These are phyloP conservation scores for Microchrysa polita DNA, from an alignment of 2,888 invertebrate species.

Conservation along the genomic window DNA sequence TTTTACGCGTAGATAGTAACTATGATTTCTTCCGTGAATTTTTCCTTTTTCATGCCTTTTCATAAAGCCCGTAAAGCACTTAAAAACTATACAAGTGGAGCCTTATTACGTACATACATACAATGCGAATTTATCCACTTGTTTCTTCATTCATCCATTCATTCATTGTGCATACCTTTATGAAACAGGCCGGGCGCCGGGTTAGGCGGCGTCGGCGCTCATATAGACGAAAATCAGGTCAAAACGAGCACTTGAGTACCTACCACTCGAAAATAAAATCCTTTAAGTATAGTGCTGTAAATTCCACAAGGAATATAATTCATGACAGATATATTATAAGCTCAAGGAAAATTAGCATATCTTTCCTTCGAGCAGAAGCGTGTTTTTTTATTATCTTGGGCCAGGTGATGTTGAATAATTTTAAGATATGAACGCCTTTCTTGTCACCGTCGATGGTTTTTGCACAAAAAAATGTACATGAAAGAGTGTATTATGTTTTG, in stretches of 20 bases:
- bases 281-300: constrained; percentile 39
- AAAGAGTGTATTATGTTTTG: too few species aligned
- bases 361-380: neutral
- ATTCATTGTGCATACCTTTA: neutral
- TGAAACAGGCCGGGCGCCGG: too few species aligned
- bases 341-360: constrained; percentile 34
- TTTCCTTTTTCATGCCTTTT: neutral
- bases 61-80: too few species aligned
- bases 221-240: constrained; percentile 15
- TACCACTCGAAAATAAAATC: constrained; percentile 23
- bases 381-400: neutral
- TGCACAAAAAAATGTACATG: too few species aligned
- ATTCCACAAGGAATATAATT: constrained; percentile 30
- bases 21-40: too few species aligned
- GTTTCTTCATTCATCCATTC: constrained; percentile 15
- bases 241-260: neutral
- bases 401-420: constrained; percentile 2
- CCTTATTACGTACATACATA: neutral
- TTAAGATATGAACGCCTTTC: constrained; percentile 1
- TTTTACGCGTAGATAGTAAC: too few species aligned
- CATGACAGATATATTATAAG: constrained; percentile 34
- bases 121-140: neutral
- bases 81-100: constrained; percentile 9
- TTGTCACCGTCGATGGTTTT: neutral
- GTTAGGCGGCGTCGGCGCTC: neutral